phyloP scores from a whole-genome alignment of 2,888 invertebrate genomes.

The Proisotoma minuta region DNA sequence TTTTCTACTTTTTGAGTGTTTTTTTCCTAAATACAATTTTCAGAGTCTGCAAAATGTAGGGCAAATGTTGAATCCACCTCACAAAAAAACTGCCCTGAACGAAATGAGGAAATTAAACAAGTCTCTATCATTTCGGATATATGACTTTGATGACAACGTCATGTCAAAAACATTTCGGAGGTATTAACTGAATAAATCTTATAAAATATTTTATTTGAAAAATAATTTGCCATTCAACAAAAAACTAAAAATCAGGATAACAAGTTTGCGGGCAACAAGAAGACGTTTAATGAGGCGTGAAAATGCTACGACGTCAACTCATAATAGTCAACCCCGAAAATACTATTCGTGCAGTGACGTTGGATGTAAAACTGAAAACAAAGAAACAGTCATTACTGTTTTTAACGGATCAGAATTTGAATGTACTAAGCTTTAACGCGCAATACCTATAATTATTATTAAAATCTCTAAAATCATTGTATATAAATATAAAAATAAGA shows the following conservation, averaged over 20 bases:
- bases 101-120: slow-evolving; percentile 45
- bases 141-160: slow-evolving; percentile 44
- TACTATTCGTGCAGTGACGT: slow-evolving; percentile 33
- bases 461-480: no score
- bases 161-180: slow-evolving; percentile 47
- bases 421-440: slow-evolving; percentile 39
- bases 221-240: no score
- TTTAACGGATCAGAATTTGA: slow-evolving; percentile 32
- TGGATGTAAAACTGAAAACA: slow-evolving; percentile 21
- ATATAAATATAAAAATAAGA: no score
- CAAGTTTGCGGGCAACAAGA: slow-evolving; percentile 35
- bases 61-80: slow-evolving; percentile 37
- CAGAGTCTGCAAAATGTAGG: slow-evolving; percentile 45
- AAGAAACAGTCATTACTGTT: slow-evolving; percentile 14
- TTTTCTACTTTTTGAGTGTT: not conserved
- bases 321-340: not conserved
- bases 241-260: slow-evolving; percentile 36
- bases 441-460: no score
- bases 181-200: no score
- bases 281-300: slow-evolving; percentile 10
- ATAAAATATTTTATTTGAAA: no score
- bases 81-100: slow-evolving; percentile 43
- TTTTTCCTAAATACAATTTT: not conserved
- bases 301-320: not conserved
- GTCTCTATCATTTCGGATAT: slow-evolving; percentile 35